phyloP scores from a whole-genome alignment of 2,113 vertebrate genomes.

The Microcebus lehilahytsara region DNA sequence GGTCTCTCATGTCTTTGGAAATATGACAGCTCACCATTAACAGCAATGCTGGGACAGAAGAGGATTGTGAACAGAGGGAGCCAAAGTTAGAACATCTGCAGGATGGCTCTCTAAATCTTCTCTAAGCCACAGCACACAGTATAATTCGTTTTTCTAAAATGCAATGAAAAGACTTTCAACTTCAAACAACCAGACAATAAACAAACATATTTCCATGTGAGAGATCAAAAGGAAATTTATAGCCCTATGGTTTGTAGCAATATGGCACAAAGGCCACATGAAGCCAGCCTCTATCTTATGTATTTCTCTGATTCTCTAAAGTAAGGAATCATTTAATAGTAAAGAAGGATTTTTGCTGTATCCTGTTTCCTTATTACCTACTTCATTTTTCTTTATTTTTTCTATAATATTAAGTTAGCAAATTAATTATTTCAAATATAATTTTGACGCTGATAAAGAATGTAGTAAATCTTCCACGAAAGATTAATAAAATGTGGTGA shows the following conservation, averaged over 20 bases:
- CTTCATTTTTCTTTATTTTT: conserved; percentile 16
- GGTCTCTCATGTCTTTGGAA: conserved; percentile 73
- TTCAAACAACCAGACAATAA: conserved; percentile 69
- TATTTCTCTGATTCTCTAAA: conserved; percentile 59
- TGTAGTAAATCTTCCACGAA: not conserved
- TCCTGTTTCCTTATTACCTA: not conserved
- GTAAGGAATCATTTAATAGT: conserved; percentile 56
- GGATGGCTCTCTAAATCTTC: conserved; percentile 63
- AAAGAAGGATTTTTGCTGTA: not conserved
- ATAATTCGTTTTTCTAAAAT: conserved; percentile 61
- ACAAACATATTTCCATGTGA: conserved; percentile 44
- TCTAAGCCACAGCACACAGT: not conserved
- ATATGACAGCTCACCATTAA: conserved; percentile 64
- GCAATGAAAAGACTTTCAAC: conserved; percentile 48
- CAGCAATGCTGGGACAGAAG: not conserved
- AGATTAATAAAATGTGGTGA: not conserved
- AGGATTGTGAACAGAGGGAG: conserved; percentile 56
- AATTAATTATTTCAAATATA: conserved; percentile 40
- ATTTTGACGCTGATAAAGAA: not conserved
- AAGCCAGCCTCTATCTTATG: not conserved
- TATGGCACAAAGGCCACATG: not conserved
- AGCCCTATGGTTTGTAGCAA: conserved; percentile 28
- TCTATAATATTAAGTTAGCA: conserved; percentile 1
- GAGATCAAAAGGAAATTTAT: conserved; percentile 63
- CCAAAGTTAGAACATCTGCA: conserved; percentile 71